Evolutionary conservation across 2,888 invertebrate genomes (phyloP), one percentile per base, ranked within the genome.

Genomic region (Dicyrtoma fusca): DNA sequence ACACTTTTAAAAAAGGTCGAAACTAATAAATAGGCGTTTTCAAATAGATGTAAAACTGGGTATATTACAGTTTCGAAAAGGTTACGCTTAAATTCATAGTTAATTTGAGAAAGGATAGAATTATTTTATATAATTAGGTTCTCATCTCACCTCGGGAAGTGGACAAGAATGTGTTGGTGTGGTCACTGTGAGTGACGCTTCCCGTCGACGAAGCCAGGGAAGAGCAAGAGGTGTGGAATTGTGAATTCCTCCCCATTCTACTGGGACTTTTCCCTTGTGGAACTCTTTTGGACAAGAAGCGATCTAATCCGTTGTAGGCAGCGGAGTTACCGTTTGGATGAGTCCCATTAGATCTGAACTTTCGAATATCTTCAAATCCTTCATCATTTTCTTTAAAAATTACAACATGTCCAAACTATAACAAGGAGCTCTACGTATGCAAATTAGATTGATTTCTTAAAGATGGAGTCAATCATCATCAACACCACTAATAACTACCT

Each of bases 291-390:
- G 61, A 19, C 25, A 72, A 49, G 25, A 69, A 72, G 5, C 55
- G 47, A 11, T 69, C 72, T 23, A 68, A n/a, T 1, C 72, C 49
- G 61, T 47, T 69, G 63, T 42, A 70, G 10, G 69, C 25, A 70
- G 23, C 62, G 2, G 23, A 47, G 13, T 19, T 23, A 11, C 49
- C 14, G 23, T 13, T 19, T 44, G 45, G 10, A n/a, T n/a, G n/a
- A 14, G 44, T 8, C 13, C 26, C 59, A 44, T 19, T 34, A n/a
- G 69, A 34, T 49, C 64, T 71, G 25, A 63, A 68, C 34, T 71
- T 71, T 55, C 71, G 64, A 19, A 62, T 11, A 21, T 75, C 75
- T 51, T 72, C 75, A 57, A 75, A 75, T 17, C 75, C 75, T 69
- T 75, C 75, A 51, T 75, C 75, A 21, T 70, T 59, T 51, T 75